A percentile compares a stretch with the other conserved stretches of the same genome.
Evolutionary conservation across 2,797 vertebrate species (phyloP).

Genomic region (Amniataba percoides): DNA sequence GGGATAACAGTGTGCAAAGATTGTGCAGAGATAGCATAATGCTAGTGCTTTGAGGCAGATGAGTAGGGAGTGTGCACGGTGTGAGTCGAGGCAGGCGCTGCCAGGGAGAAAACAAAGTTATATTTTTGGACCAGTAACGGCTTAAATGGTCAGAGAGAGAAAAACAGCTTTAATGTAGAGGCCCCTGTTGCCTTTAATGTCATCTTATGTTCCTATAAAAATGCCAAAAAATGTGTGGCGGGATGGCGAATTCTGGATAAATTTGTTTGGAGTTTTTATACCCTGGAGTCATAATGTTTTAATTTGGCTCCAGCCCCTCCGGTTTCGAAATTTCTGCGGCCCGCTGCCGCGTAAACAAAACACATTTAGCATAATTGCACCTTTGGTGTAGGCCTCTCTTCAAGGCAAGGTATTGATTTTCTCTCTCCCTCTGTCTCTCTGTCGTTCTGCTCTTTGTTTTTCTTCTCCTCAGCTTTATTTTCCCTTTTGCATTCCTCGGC

Average conservation of each 20-base stretch:
- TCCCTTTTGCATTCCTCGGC: constrained; percentile 76
- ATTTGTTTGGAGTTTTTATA: constrained; percentile 69
- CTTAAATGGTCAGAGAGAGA: constrained; percentile 38
- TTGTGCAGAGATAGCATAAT: not conserved
- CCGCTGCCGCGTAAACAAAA: constrained; percentile 79
- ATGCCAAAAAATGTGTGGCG: constrained; percentile 42
- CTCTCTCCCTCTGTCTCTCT: constrained; percentile 69
- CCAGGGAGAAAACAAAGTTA: constrained; percentile 33
- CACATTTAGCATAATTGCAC: constrained; percentile 86
- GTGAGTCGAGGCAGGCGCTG: constrained; percentile 18
- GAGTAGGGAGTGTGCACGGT: not conserved
- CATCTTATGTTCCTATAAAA: constrained; percentile 57
- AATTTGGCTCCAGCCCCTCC: constrained; percentile 66
- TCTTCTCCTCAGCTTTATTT: constrained; percentile 78
- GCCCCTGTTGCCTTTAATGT: constrained; percentile 57
- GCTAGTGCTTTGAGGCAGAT: not conserved
- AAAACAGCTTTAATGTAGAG: constrained; percentile 48
- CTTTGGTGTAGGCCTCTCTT: constrained; percentile 81
- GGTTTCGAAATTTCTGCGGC: constrained; percentile 73
- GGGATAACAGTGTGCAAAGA: not conserved
- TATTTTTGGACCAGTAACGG: constrained; percentile 44
- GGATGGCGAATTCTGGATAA: constrained; percentile 47
- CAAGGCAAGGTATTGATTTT: constrained; percentile 85
- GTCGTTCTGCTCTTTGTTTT: constrained; percentile 74
- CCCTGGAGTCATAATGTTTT: constrained; percentile 75